Base-by-base conservation (phyloP, 1,140 invertebrate genomes). In the Potamilus streckersoni region DNA sequence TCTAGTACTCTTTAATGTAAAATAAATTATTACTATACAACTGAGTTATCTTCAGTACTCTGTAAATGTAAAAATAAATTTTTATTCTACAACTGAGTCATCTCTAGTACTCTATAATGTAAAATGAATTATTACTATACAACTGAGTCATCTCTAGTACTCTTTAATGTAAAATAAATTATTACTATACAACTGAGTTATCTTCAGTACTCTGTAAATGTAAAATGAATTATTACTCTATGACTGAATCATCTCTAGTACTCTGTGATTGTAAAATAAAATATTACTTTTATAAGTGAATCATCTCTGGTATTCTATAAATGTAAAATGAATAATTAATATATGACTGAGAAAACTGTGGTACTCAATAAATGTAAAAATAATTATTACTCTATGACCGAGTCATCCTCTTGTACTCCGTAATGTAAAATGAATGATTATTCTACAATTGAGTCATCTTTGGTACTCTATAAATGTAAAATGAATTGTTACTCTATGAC, bases 121-220 rank as follows among this genome's bases (percentile, higher is more conserved):
- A 17, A 5, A 66, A 38, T 20, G 2, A 31, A 31, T 31, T 31
- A 31, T 31, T 31, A 31, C 27, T n/a, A 69, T 70, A 75, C 77
- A 84, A 69, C 64, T 90, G 87, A 69, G 87, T 86, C 83, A 90
- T 87, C 78, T 90, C 89, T 27, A 89, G 71, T 63, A 89, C 87
- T 58, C n/a, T 86, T n/a, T n/a, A 19, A 71, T 49, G 65, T 31
- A 31, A 31, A 5, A 66, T 57, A 2, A 17, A 69, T 58, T 11
- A 61, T 23, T 12, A 61, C 60, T 61, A 20, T 23, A 65, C 2
- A 2, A 20, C 17, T 61, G 60, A 19, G 60, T 5, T 0, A 31
- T 31, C 27, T 31, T 2, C 3, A 31, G 27, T 31, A 31, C 27
- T 31, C 87, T 58, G 82, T 86, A 71, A 19, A 71, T 49, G 65